Evolutionary conservation across 1,140 invertebrate genomes (phyloP), one percentile per base, ranked within the genome.

Genomic region (Ditylenchus dipsaci): DNA sequence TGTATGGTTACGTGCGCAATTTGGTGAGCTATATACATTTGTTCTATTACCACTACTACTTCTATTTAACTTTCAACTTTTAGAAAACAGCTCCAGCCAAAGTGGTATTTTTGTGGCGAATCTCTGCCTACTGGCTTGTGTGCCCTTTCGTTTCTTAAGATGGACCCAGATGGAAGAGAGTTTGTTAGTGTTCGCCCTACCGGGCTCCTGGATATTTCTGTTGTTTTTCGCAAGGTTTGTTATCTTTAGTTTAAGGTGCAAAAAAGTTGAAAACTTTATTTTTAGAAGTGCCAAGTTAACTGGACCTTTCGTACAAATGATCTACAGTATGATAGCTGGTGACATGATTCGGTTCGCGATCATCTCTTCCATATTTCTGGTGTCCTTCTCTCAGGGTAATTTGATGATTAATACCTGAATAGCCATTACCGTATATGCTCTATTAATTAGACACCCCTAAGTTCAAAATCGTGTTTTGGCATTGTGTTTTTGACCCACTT

Each of bases 331-430:
- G 93, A 92, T 97, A 77, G 91, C 90, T 0, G 92, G 92, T 26
- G 95, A 97, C 85, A 93, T 97, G 91, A 88, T 95, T 77, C 93
- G 92, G 38, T 97, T 97, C 83, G 91, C 91, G 63, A 94, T 97
- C 67, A 97, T 97, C 83, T 96, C 94, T 83, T 88, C 88, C 72
- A 91, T 98, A 72, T 90, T 97, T 45, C 85, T 97, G 0, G 90
- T 94, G 76, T 93, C 91, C 19, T 97, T 97, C 85, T 92, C 92
- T 17, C 91, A 95, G 85, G 84, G 86, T 87, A 79, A 45, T 45
- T 45, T 45, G 43, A 13, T 45, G 43, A 13, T 45, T n/a, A n/a
- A 13, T 45, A 45, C 43, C n/a, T 45, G 43, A 13, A n/a, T n/a
- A n/a, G n/a, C n/a, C n/a, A n/a, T n/a, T n/a, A n/a, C n/a, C n/a